Evolutionary conservation across 2,797 vertebrate genomes (phyloP), one percentile per base, ranked within the genome.

Genomic region (Mus caroli): DNA sequence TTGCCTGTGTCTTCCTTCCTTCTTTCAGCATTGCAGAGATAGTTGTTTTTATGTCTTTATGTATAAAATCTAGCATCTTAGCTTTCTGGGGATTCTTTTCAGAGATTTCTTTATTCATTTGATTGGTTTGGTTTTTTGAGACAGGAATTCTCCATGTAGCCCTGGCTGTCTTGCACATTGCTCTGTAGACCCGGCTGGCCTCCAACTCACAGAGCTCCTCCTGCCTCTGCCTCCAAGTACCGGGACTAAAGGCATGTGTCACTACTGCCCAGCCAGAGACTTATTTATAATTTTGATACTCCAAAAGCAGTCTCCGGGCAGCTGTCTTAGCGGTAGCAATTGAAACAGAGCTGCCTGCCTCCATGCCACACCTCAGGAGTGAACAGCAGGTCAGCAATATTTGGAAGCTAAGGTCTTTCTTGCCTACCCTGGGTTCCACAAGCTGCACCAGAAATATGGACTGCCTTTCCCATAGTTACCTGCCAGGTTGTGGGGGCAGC

Each of bases 21-120:
- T 62, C 22, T 92, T 56, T 69, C 22, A 91, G 46, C 28, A 34
- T 62, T 71, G 64, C 73, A 50, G 77, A 92, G 50, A 71, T 9
- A 64, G 60, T 75, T 56, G 34, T 76, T 76, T 86, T 71, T 64
- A 58, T 92, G 40, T 88, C 71, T 93, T 87, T 88, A 40, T 46
- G 26, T 92, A 56, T 67, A 75, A 56, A 87, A 56, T 46, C 58
- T 24, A 58, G 46, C 15, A 13, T 88, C 37, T 90, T 26, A 64
- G 37, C 46, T 79, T 92, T 34, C n/a, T 79, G 19, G 52, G 62
- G 17, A 67, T 64, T 80, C 10, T 73, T 92, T 89, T 80, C 54
- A 84, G 67, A 83, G 46, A 46, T 46, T 46, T 46, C 46, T 46
- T 46, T 46, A 46, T 46, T 46, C 46, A 46, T 46, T 46, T 46